These are phyloP conservation scores for Apodemus sylvaticus DNA, from an alignment of 2,113 vertebrate species.

Conservation along the genomic window DNA sequence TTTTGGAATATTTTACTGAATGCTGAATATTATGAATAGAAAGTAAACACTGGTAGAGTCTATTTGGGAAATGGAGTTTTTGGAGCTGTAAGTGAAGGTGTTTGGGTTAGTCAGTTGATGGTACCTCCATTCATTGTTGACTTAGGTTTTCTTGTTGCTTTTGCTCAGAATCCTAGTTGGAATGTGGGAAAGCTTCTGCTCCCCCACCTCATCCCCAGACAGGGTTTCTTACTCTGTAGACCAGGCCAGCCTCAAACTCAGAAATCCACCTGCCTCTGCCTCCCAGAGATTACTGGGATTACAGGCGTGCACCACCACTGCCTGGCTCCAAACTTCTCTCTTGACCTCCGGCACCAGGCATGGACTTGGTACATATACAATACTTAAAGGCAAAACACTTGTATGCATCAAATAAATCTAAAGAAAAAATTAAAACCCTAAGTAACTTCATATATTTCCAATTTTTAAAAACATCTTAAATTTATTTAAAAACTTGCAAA, in stretches of 20 bases:
- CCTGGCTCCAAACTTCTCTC: background rate
- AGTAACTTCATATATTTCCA: background rate
- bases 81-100: background rate
- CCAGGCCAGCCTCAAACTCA: no score
- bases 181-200: background rate
- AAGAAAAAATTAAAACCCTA: background rate
- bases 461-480: background rate
- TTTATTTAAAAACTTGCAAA: background rate
- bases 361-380: background rate
- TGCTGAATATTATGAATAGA: background rate
- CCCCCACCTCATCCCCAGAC: no score
- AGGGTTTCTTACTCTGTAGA: no score
- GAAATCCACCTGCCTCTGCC: no score
- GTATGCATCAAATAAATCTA: background rate
- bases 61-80: background rate
- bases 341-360: background rate
- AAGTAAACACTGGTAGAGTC: background rate
- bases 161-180: background rate
- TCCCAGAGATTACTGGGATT: no score
- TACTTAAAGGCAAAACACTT: background rate
- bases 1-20: slow-evolving; percentile 14
- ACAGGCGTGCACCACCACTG: no score
- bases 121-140: background rate
- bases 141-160: background rate
- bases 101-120: background rate